Evolutionary conservation across 2,113 vertebrate genomes (phyloP), one percentile per base, ranked within the genome.

Genomic region (Rhinolophus ferrumequinum): DNA sequence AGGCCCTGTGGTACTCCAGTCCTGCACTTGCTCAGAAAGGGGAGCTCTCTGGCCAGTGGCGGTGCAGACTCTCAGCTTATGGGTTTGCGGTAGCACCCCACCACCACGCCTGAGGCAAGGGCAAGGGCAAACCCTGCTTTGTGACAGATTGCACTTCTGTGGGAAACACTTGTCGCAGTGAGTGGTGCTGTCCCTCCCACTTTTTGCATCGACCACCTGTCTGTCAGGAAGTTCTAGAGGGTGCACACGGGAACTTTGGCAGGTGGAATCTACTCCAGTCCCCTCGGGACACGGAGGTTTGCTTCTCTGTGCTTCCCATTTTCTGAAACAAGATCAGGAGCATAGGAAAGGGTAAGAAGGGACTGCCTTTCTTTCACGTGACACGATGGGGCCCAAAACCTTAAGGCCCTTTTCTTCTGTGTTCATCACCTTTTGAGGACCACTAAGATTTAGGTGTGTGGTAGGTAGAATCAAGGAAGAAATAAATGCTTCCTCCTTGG

Each of bases 391-490:
- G 41, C 38, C 69, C 70, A 30, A 76, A 47, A 52, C 8, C 69
- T 8, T 3, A 35, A 41, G 58, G 84, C 12, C 30, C 6, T 19
- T 87, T 33, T 52, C 73, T 79, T 83, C 58, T 58, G 6, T 22
- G 72, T 35, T 28, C 16, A 11, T 72, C 54, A 66, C 28, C 28
- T 33, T 92, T 72, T 52, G 77, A 92, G 84, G 75, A 72, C 90
- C 38, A 3, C 41, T 28, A 30, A 92, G 80, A 66, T 41, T 56
- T 15, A 56, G 69, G 69, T 7, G 11, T 19, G 3, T 0, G 26
- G 30, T 13, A 19, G 91, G 92, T 41, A 64, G 70, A 47, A 18
- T 77, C 62, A 75, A 91, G 82, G 89, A 66, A 80, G 94, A 77
- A 70, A 24, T 2, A 52, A 30, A 26, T 6, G 13, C 35, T 79